Percentiles rank a stretch among this genome's conserved stretches.
phyloP scores from a whole-genome alignment of 2,797 vertebrate species.

The Falco berigora region DNA sequence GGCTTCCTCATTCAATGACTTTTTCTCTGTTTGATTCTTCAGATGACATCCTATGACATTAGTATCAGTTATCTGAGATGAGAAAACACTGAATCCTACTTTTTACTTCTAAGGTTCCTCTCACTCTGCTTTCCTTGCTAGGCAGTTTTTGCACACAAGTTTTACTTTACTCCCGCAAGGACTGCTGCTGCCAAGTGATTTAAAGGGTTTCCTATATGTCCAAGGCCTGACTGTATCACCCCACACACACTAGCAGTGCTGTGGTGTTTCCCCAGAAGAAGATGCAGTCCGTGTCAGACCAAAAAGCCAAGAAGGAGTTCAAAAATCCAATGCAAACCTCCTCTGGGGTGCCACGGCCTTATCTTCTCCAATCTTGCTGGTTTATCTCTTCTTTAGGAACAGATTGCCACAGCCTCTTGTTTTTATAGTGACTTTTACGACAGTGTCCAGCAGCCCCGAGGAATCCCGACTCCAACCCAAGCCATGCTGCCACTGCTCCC shows the following conservation, averaged over 20 bases:
- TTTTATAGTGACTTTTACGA: not conserved
- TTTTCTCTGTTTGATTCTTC: not conserved
- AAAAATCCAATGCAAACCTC: not conserved
- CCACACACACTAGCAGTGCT: not conserved
- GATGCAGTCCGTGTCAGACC: not conserved
- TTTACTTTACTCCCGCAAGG: not conserved
- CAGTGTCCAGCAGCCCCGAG: fast-evolving
- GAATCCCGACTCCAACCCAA: not conserved
- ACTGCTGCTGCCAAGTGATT: not conserved
- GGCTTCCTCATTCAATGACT: not conserved
- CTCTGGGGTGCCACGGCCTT: not conserved
- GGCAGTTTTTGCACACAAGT: not conserved
- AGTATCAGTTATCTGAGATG: not conserved
- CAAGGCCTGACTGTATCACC: not conserved
- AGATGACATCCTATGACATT: not conserved
- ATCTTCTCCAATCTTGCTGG: not conserved
- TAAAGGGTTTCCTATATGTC: not conserved
- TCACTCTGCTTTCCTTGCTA: not conserved
- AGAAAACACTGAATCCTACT: not conserved
- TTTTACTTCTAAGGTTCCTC: not conserved
- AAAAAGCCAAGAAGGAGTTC: not conserved
- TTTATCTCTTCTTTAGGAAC: not conserved
- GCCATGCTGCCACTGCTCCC: not conserved
- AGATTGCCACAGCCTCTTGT: not conserved
- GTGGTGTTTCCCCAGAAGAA: not conserved